Percentiles rank a stretch among this genome's conserved stretches.
These are phyloP conservation scores for Orchesella flavescens DNA, from an alignment of 2,888 invertebrate genomes.

Conservation along the genomic window DNA sequence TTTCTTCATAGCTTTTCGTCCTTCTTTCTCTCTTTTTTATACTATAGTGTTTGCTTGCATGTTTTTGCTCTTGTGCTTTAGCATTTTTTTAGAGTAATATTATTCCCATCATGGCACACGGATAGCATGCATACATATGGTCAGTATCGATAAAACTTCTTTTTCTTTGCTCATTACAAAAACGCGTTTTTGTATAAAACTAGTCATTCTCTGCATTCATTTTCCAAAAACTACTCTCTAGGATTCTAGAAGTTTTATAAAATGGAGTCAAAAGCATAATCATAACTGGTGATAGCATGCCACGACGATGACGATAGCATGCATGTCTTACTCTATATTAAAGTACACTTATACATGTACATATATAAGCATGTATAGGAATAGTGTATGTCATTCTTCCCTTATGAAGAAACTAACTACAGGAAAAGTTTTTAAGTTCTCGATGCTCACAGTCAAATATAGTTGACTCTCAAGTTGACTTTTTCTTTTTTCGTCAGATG, in stretches of 20 bases:
- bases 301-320: constrained; percentile 8
- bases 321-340: constrained; percentile 24
- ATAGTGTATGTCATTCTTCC: not conserved
- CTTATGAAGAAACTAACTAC: constrained; percentile 17
- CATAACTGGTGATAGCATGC: not conserved
- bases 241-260: not conserved
- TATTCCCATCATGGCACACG: constrained; percentile 53
- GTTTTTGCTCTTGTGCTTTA: not conserved
- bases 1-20: not conserved
- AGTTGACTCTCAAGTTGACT: constrained; percentile 30
- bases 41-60: not conserved
- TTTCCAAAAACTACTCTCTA: not conserved
- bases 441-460: not conserved
- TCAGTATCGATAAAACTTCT: constrained; percentile 59
- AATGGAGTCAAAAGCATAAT: not conserved
- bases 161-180: constrained; percentile 13
- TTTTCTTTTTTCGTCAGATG: constrained; percentile 50
- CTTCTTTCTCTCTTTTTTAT: not conserved
- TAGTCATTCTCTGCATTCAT: not conserved
- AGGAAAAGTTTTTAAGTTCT: constrained; percentile 46
- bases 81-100: constrained; percentile 43
- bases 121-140: constrained; percentile 52
- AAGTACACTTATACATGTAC: too few species aligned
- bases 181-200: constrained; percentile 18
- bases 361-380: too few species aligned